Evolutionary conservation across 2,888 invertebrate genomes (phyloP), one percentile per base, ranked within the genome.

Genomic region (Dynastes hyllus): DNA sequence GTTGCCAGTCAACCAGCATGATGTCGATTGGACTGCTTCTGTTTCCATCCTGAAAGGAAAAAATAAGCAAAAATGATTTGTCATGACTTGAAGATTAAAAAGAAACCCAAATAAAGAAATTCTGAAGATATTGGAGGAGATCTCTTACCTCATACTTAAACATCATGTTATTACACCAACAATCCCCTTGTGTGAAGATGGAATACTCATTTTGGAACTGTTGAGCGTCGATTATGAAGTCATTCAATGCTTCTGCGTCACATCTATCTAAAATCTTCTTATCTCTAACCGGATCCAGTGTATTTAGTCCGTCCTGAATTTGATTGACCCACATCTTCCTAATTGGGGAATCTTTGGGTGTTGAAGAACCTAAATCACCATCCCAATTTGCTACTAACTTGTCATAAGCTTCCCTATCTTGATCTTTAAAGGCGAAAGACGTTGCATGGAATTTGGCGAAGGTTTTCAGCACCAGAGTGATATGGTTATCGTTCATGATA

Each of bases 381-480:
- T 37, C 63, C 63, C 63, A 63, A 63, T 37, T 63, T 11, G 22
- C 29, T 9, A 51, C 51, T 2, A 87, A 66, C 50, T 84, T 78
- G 1, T 90, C 87, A 82, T 92, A 93, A 66, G 88, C 86, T 5
- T 90, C 84, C 0, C 91, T 90, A 2, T 91, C 86, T 80, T 92
- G 91, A 78, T 92, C 91, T 84, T 89, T 91, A 85, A 92, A 90
- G 0, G 93, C 92, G 77, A 92, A 90, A 0, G 92, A 92, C 2
- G 92, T 80, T 0, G 92, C 92, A 84, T 93, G 93, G 79, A 90
- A 92, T 81, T 92, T 88, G 0, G 89, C 89, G 27, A 90, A 81
- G 45, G 85, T 85, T 2, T 83, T 84, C 0, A 89, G 83, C 0
- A 87, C 87, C 0, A 85, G 81, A 0, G 83, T 80, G 0, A 89